Evolutionary conservation across 2,888 invertebrate species (phyloP).

Genomic region (Scelioninae gen. 2): DNA sequence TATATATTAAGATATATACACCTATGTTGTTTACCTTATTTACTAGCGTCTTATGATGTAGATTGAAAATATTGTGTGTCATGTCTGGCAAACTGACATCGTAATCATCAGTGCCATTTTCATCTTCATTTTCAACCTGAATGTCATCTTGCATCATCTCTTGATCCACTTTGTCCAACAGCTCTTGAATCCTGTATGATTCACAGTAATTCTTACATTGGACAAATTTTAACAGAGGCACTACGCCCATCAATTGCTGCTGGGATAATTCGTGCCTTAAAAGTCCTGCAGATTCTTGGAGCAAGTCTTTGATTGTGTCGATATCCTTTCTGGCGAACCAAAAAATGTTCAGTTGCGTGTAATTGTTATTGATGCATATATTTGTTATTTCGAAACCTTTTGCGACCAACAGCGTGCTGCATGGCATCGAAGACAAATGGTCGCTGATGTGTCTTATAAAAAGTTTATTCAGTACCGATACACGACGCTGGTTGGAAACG

Average conservation of each 20-base stretch:
- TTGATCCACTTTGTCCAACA: slow-evolving; percentile 73
- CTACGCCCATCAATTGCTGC: slow-evolving; percentile 83
- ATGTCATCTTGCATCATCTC: not conserved
- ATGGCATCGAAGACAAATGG: slow-evolving; percentile 84
- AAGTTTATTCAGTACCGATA: slow-evolving; percentile 84
- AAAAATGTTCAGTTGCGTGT: slow-evolving; percentile 82
- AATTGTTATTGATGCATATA: slow-evolving; percentile 82
- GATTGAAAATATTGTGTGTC: slow-evolving; percentile 83
- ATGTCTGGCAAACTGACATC: slow-evolving; percentile 80
- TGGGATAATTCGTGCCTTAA: slow-evolving; percentile 85
- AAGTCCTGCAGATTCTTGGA: slow-evolving; percentile 78
- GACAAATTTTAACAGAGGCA: slow-evolving; percentile 85
- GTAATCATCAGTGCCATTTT: slow-evolving; percentile 54
- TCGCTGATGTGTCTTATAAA: slow-evolving; percentile 90
- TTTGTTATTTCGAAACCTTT: slow-evolving; percentile 84
- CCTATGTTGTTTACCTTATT: slow-evolving; percentile 68
- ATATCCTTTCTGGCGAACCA: slow-evolving; percentile 82
- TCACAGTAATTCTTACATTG: slow-evolving; percentile 80
- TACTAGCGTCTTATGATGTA: slow-evolving; percentile 83
- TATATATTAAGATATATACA: not conserved
- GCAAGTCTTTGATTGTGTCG: slow-evolving; percentile 76
- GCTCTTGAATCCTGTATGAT: slow-evolving; percentile 78
- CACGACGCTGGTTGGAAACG: no score
- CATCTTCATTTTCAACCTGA: slow-evolving; percentile 75
- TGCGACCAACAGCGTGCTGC: slow-evolving; percentile 78